Conservation (phyloP, 2,888 invertebrate species). For the Mystacides longicornis region DNA sequence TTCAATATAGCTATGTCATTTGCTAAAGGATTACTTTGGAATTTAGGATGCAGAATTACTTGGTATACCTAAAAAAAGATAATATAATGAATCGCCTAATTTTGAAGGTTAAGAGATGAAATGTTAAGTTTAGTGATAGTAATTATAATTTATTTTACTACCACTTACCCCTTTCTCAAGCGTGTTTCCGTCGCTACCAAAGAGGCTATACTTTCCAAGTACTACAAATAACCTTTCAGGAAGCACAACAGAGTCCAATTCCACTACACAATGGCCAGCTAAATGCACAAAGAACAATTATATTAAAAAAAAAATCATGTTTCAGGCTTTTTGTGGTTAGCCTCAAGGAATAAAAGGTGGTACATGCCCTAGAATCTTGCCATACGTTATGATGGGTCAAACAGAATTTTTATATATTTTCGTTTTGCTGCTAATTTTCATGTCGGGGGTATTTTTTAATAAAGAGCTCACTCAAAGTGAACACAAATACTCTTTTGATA, state of each 20-base stretch:
- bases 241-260: conserved; percentile 29
- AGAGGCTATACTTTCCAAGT: conserved; percentile 35
- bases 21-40: conserved; percentile 17
- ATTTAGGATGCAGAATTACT: conserved; percentile 24
- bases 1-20: conserved; percentile 30
- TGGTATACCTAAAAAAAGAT: conserved; percentile 17
- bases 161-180: conserved; percentile 30
- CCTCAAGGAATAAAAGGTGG: no score
- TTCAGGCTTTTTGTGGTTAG: background rate
- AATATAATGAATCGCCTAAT: no score
- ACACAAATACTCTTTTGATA: no score
- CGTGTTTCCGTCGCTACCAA: conserved; percentile 31
- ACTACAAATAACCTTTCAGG: conserved; percentile 32
- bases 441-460: no score
- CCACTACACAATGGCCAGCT: conserved; percentile 35
- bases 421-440: no score
- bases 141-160: no score
- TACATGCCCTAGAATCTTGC: no score
- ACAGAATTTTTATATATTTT: no score
- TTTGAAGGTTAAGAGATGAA: no score
- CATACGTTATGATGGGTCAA: no score
- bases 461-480: no score
- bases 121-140: no score
- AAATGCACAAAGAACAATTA: background rate
- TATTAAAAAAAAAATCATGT: background rate